Base-by-base conservation (phyloP, 2,797 vertebrate species). In the Tiaroga cobitis region DNA sequence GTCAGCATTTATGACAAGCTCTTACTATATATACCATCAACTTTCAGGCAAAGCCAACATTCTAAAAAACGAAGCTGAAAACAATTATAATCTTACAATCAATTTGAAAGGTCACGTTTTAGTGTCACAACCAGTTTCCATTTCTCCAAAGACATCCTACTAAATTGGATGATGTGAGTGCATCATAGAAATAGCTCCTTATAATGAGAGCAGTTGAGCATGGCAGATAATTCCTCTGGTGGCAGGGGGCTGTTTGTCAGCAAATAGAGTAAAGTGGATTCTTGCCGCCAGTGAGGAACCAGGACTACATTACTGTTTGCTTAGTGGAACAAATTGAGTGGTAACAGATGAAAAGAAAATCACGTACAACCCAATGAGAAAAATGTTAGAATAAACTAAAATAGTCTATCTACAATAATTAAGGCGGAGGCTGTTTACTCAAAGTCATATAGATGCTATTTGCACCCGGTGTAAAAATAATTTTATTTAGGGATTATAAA, bases 261-360 rank as follows among this genome's bases (percentile, higher is more conserved):
- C 84, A 86, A 80, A 81, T 63, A 85, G 49, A 87, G 75, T 85
- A 83, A 84, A 87, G 79, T 79, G 51, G 70, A 83, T 89, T 86
- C 85, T 82, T 69, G 82, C 5, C 70, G 67, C 76, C 69, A 79
- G 76, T 78, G 72, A 70, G 65, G 49, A 69, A 67, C 11, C 88
- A 85, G 65, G n/a, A n/a, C n/a, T 80, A 80, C 82, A 87, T 86
- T 85, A 86, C 87, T 90, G 89, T 84, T 87, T 87, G 59, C 80
- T 56, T 70, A 82, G 85, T 77, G 80, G 63, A 80, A 83, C 72
- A 81, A 90, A 86, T 72, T 16, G 61, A 79, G 68, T 68, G 80
- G 78, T 79, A 68, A 85, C 78, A 46, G 19, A n/a, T 41, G 79
- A 74, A 88, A 88, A 90, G 19, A 73, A 83, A 85, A 86, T 41